Evolutionary conservation across 1,140 invertebrate genomes (phyloP).

Genomic region (Mizuhopecten yessoensis): DNA sequence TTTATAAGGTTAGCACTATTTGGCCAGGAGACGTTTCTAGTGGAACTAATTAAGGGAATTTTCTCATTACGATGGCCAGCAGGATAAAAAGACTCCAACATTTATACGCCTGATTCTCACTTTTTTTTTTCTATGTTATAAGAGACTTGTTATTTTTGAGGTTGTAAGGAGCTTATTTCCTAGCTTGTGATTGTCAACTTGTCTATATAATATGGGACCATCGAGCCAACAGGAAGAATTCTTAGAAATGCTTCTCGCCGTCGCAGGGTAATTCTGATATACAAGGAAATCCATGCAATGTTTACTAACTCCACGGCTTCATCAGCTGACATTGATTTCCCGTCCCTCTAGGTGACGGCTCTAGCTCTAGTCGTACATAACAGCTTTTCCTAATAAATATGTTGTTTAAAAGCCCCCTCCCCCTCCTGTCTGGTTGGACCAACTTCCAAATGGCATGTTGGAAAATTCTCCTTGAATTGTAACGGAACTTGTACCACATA

Average conservation of each 20-base stretch:
- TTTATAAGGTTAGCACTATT: background rate
- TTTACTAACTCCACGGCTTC: background rate
- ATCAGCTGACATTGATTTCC: slow-evolving; percentile 11
- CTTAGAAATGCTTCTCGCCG: background rate
- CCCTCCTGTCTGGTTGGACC: background rate
- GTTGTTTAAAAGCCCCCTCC: background rate
- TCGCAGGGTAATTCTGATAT: background rate
- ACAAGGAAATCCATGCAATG: background rate
- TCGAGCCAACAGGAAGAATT: background rate
- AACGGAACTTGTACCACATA: slow-evolving; percentile 9
- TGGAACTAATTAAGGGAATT: background rate
- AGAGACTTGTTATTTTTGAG: slow-evolving; percentile 20
- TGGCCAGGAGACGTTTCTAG: background rate
- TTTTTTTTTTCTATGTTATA: background rate
- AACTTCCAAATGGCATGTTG: background rate
- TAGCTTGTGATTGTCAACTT: slow-evolving; percentile 26
- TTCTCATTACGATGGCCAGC: background rate
- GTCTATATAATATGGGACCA: background rate
- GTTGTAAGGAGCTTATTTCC: slow-evolving; percentile 17
- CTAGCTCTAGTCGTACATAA: background rate
- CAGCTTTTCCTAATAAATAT: slow-evolving; percentile 15
- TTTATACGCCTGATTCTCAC: background rate
- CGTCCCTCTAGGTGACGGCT: background rate
- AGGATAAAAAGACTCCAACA: background rate
- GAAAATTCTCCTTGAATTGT: background rate